phyloP scores from a whole-genome alignment of 2,888 invertebrate species.

The Neoascia interrupta region DNA sequence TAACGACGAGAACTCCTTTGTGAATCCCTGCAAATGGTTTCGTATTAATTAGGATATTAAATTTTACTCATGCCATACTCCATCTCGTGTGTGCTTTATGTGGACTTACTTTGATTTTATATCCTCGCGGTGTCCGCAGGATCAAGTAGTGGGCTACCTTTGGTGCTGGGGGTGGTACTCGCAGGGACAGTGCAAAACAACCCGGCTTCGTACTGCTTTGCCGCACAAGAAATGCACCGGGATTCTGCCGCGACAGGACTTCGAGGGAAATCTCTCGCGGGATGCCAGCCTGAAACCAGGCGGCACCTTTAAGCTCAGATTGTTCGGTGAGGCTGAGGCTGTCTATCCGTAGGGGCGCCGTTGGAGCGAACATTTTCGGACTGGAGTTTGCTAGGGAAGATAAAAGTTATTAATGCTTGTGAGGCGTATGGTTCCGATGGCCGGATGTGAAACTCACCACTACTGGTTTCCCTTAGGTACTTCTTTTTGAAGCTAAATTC shows the following conservation, averaged over 20 bases:
- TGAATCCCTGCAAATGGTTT: conserved; percentile 88
- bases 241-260: conserved; percentile 92
- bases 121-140: conserved; percentile 91
- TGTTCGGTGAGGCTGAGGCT: conserved; percentile 86
- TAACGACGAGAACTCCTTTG: conserved; percentile 95
- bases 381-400: conserved; percentile 80
- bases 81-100: background rate
- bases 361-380: conserved; percentile 81
- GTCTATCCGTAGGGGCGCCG: conserved; percentile 80
- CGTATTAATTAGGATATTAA: conserved; percentile 42
- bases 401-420: background rate
- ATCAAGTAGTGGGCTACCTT: conserved; percentile 96
- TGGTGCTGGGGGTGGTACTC: conserved; percentile 92
- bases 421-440: conserved; percentile 2
- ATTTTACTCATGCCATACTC: too few species aligned
- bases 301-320: conserved; percentile 91
- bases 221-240: conserved; percentile 97
- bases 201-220: conserved; percentile 96
- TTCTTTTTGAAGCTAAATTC: conserved; percentile 78
- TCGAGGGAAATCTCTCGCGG: conserved; percentile 96
- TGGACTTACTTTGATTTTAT: conserved; percentile 91
- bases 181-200: conserved; percentile 94
- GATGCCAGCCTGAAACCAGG: conserved; percentile 98
- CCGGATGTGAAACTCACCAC: too few species aligned
- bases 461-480: conserved; percentile 79